These are phyloP conservation scores for Drosophila burlai DNA, from an alignment of 1,140 invertebrate species.

Conservation along the genomic window DNA sequence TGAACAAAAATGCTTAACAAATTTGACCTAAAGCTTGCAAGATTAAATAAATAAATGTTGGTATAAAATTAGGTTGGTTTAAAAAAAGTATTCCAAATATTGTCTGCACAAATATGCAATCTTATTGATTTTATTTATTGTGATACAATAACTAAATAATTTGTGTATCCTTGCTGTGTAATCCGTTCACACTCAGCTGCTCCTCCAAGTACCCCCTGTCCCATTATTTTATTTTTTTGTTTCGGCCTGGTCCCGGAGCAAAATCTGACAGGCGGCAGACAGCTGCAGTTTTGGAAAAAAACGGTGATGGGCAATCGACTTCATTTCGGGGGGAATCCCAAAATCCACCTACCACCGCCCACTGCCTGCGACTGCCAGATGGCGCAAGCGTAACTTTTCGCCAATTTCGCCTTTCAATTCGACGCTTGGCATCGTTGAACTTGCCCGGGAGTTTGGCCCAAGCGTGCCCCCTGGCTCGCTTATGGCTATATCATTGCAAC, in stretches of 20 bases:
- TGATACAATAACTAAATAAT: background rate
- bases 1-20: too few relatives aligned
- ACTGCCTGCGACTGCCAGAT: constrained; percentile 26
- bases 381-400: constrained; percentile 58
- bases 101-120: too few relatives aligned
- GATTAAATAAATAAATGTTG: too few relatives aligned
- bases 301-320: constrained; percentile 74
- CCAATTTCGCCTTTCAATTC: constrained; percentile 69
- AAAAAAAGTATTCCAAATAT: background rate
- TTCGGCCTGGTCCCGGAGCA: constrained; percentile 1
- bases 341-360: background rate
- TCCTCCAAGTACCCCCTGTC: background rate
- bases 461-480: constrained; percentile 10
- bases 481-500: constrained; percentile 59
- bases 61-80: background rate
- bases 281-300: constrained; percentile 67
- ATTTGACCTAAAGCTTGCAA: too few relatives aligned
- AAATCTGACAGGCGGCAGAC: constrained; percentile 67
- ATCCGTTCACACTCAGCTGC: background rate
- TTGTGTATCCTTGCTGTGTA: background rate
- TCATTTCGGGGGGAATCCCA: constrained; percentile 47
- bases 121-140: background rate
- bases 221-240: background rate
- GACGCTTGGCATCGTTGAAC: constrained; percentile 58
- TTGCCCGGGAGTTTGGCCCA: constrained; percentile 19